These are phyloP conservation scores for Tetrapedia diversipes DNA, from an alignment of 2,888 invertebrate genomes.

Conservation along the genomic window DNA sequence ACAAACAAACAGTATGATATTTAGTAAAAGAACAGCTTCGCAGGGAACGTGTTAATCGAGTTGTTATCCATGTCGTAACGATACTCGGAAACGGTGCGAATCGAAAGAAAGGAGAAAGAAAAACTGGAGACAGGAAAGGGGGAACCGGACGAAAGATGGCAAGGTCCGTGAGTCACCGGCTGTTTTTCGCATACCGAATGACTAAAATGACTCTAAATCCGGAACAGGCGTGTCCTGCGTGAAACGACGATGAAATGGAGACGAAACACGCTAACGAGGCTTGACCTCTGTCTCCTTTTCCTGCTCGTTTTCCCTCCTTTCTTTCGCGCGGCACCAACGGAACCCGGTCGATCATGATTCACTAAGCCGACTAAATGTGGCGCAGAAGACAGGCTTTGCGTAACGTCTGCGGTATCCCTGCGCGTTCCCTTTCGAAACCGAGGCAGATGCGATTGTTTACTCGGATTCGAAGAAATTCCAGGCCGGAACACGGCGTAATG, in stretches of 20 bases:
- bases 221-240: constrained; percentile 39
- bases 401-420: constrained; percentile 21
- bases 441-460: not conserved
- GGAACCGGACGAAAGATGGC: not conserved
- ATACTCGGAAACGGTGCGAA: not conserved
- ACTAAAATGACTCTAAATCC: constrained; percentile 41
- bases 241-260: not conserved
- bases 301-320: not conserved
- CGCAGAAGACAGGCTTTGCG: constrained; percentile 41
- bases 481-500: not conserved
- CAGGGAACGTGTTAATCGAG: too few species aligned
- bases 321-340: not conserved
- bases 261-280: constrained; percentile 6
- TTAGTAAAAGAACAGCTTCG: too few species aligned
- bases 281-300: not conserved
- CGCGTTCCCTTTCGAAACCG: constrained; percentile 23
- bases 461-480: constrained; percentile 40
- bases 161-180: constrained; percentile 20
- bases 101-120: not conserved
- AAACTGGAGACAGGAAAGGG: not conserved
- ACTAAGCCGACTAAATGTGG: constrained; percentile 36
- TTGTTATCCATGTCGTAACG: not conserved
- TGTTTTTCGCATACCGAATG: constrained; percentile 1
- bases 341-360: constrained; percentile 47
- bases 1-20: too few species aligned